A percentile compares a stretch with the other conserved stretches of the same genome.
Evolutionary conservation across 2,888 invertebrate species (phyloP).

Genomic region (Aphelenchoides bicaudatus): DNA sequence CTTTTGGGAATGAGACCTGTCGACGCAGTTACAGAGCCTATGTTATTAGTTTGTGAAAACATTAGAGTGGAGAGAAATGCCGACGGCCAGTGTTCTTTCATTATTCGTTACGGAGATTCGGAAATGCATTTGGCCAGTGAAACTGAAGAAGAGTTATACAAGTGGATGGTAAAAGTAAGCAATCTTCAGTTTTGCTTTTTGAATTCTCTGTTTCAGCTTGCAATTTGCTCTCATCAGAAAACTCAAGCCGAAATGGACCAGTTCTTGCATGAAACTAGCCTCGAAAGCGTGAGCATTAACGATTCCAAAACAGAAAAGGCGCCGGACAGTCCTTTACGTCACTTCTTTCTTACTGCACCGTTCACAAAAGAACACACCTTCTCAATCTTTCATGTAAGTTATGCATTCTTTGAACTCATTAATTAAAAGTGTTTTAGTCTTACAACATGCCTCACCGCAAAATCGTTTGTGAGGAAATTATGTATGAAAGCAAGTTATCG

Average conservation of each 20-base stretch:
- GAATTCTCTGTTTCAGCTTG: slow-evolving; percentile 39
- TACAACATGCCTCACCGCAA: slow-evolving; percentile 47
- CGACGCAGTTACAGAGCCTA: slow-evolving; percentile 40
- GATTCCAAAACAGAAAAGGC: neutral
- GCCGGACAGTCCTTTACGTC: slow-evolving; percentile 18
- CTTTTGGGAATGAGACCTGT: slow-evolving; percentile 30
- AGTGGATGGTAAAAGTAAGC: slow-evolving; percentile 54
- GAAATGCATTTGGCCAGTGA: slow-evolving; percentile 34
- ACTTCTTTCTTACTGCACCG: slow-evolving; percentile 49
- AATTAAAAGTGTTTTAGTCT: slow-evolving; percentile 35
- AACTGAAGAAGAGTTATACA: slow-evolving; percentile 40
- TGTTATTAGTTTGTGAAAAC: slow-evolving; percentile 51
- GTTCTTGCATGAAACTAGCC: slow-evolving; percentile 25
- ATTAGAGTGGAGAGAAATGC: slow-evolving; percentile 35
- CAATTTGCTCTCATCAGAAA: slow-evolving; percentile 49
- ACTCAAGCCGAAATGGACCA: slow-evolving; percentile 56
- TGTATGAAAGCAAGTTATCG: slow-evolving; percentile 55
- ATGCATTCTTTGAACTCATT: neutral
- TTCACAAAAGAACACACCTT: slow-evolving; percentile 44
- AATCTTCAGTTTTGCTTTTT: neutral
- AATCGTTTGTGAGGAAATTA: slow-evolving; percentile 45
- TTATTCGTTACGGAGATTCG: slow-evolving; percentile 30
- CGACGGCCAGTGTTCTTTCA: slow-evolving; percentile 19
- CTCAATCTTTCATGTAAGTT: slow-evolving; percentile 49
- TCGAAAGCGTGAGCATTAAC: slow-evolving; percentile 4